phyloP scores from a whole-genome alignment of 1,140 invertebrate species.

The Drosophila cardini region DNA sequence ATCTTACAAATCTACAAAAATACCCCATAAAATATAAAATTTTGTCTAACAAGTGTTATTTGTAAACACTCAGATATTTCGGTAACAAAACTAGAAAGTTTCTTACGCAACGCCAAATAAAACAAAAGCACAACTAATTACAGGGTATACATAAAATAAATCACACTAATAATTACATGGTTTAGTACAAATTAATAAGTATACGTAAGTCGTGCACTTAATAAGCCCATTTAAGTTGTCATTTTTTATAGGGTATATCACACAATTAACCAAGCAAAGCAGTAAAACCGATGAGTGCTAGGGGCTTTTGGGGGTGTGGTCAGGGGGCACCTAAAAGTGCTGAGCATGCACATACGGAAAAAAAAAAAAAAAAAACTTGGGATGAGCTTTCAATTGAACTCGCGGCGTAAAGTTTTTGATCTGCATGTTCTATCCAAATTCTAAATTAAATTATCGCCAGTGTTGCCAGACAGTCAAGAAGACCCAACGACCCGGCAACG shows the following conservation, averaged over 20 bases:
- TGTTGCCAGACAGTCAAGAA: slow-evolving; percentile 38
- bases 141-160: slow-evolving; percentile 1
- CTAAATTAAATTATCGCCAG: slow-evolving; percentile 20
- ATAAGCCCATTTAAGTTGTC: not conserved
- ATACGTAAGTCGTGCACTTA: not conserved
- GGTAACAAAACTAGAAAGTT: too few species aligned
- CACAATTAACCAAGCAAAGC: slow-evolving; percentile 4
- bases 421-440: slow-evolving; percentile 5
- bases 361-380: not conserved
- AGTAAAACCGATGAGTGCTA: not conserved
- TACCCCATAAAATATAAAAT: too few species aligned
- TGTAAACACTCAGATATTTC: too few species aligned
- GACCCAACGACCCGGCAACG: not conserved
- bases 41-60: too few species aligned
- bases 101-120: too few species aligned
- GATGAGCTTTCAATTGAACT: slow-evolving; percentile 32
- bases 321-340: not conserved
- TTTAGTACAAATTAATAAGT: not conserved
- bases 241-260: slow-evolving; percentile 1
- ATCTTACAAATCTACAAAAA: too few species aligned
- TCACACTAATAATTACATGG: not conserved
- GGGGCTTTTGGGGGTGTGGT: not conserved
- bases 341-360: not conserved
- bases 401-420: slow-evolving; percentile 26
- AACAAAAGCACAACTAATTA: too few species aligned